Base-by-base conservation (phyloP, 1,140 invertebrate species). In the Drosophila bocqueti region DNA sequence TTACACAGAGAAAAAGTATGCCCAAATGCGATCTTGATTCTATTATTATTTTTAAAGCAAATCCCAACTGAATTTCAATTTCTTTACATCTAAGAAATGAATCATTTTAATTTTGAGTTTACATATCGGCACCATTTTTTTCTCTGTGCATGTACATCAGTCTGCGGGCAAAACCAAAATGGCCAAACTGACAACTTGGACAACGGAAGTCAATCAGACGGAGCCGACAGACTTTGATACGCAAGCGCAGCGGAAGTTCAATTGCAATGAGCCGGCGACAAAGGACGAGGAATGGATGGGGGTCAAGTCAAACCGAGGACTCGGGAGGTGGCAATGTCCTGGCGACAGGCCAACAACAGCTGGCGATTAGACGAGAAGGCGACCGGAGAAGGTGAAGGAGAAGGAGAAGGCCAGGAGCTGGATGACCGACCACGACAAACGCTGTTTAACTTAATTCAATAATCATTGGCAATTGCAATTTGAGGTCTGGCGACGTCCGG, bases 381-480 rank as follows among this genome's bases (percentile, higher is more conserved):
- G 34, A 13, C 34, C 34, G 11, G 34, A 36, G 34, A 11, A 11
- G 34, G 34, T 11, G 34, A 10, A 34, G 34, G 10, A 34, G 55
- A 26, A 16, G 52, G 36, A 66, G 11, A 15, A 29, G 18, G 57
- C 55, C 26, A 40, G 29, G 26, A 42, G 47, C 50, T 42, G 49
- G 73, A 60, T 50, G 66, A 52, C 60, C 58, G 66, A 81, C 78
- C 71, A 83, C 85, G 79, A 76, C 86, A 90, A 91, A 91, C 83
- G 80, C 86, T 90, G 82, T 90, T 91, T 85, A 91, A 91, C 85
- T 91, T 91, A 91, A 91, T 91, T 91, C 89, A 91, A 91, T 91
- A 91, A 91, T 91, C 89, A 91, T 89, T 90, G 89, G 81, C 90
- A 89, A 91, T 91, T 91, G 85, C 81, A 91, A 91, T 91, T 91